Evolutionary conservation across 2,888 invertebrate species (phyloP), one percentile per base, ranked within the genome.

Genomic region (Chesias legatella): DNA sequence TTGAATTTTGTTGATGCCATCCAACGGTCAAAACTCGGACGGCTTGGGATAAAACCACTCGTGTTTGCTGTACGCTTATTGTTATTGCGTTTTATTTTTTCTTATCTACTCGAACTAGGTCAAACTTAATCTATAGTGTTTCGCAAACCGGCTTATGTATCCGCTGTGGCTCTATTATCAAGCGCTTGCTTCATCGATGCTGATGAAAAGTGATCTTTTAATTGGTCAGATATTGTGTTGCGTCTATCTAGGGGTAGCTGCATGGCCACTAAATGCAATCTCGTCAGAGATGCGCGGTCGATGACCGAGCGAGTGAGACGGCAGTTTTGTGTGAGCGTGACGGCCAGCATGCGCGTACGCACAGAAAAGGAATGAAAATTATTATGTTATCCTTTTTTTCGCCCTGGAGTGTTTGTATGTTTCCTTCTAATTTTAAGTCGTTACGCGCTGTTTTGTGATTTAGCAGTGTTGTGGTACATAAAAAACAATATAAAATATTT

Each of bases 201-300:
- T 46, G 49, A 65, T 72, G 64, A 70, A 68, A 70, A 67, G 60
- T 70, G 63, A 71, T 73, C 63, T 76, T 80, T 77, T 84, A 85
- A 83, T 86, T 86, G 81, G 73, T 72, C 78, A 76, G 74, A 79
- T 73, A 78, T 75, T 71, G 75, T 76, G 72, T 64, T 73, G 73
- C 72, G 68, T 81, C 76, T 78, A 81, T 83, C 74, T 73, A 67
- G 64, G 75, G 79, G 84, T 84, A 78, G 88, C 86, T 86, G 85
- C 76, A 73, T 67, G 73, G 75, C 74, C 74, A 76, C 79, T 86
- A 85, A 83, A 85, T 88, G 86, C 88, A 85, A 86, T 88, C 86
- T 84, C 73, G 77, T 78, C 75, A 63, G 76, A 82, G 84, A 84
- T 84, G 84, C 59, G 64, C 77, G 86, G 86, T 88, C 88, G 77